Evolutionary conservation across 2,888 invertebrate genomes (phyloP), one percentile per base, ranked within the genome.

Genomic region (Uropetala carovei): DNA sequence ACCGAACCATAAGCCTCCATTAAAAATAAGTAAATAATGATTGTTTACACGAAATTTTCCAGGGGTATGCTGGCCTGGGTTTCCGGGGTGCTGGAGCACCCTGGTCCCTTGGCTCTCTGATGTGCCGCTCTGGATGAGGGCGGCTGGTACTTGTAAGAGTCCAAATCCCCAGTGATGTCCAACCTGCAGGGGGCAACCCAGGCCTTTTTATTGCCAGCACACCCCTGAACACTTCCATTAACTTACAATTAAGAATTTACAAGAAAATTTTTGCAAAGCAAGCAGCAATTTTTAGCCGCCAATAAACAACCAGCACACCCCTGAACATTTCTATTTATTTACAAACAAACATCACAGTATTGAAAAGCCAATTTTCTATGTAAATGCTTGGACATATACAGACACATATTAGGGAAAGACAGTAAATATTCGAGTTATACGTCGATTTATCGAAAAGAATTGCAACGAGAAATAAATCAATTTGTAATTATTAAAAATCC

Each of bases 31-130:
- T 86, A 85, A 58, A 86, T 60, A 89, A 89, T 89, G 89, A 89
- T 30, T 64, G 89, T 43, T 89, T 89, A 89, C 89, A 89, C 89
- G 89, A 89, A 89, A 89, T 89, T 89, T 60, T 89, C 89, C 89
- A 89, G 89, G 89, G 89, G 89, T 68, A 89, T 89, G 89, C 89
- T 89, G 89, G 89, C 68, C 89, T 89, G 89, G 89, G 89, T 64
- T 89, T 64, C 89, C 89, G 89, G 60, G 89, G 89, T 89, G 89
- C 89, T 89, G 89, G 89, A n/a, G 89, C 89, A 89, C 89, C 89
- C 89, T n/a, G 89, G 30, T 68, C 89, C 89, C 89, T 68, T 89
- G 89, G 22, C 64, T 89, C 64, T 64, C 64, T 89, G 89, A n/a
- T 64, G 64, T 9, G 59, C 86, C 60, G 59, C 13, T 68, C 64